phyloP scores from a whole-genome alignment of 2,113 vertebrate species.

The Bufo bufo region DNA sequence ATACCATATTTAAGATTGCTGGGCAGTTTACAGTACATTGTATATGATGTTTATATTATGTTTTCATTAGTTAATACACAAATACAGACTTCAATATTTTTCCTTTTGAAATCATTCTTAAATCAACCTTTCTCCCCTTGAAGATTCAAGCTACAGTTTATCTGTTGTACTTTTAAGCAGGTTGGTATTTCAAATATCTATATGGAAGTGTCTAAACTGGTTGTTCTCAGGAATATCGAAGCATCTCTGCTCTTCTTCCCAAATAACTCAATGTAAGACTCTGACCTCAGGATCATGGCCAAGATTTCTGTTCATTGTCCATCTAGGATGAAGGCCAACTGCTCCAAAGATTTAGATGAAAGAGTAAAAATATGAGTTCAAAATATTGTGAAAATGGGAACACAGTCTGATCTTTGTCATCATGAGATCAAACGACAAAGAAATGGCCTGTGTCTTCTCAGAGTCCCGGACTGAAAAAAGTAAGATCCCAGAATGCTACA shows the following conservation, averaged over 20 bases:
- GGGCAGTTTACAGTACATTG: no score
- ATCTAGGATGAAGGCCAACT: slow-evolving; percentile 67
- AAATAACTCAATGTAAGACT: slow-evolving; percentile 62
- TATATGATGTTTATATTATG: neutral
- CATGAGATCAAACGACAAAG: slow-evolving; percentile 58
- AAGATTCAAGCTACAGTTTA: neutral
- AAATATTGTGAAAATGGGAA: slow-evolving; percentile 62
- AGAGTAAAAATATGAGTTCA: slow-evolving; percentile 62
- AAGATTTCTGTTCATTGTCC: slow-evolving; percentile 68
- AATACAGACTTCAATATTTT: neutral
- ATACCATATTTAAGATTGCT: neutral
- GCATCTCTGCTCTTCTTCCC: slow-evolving; percentile 62
- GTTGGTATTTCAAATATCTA: slow-evolving; percentile 40
- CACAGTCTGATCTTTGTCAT: slow-evolving; percentile 68
- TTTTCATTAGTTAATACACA: neutral
- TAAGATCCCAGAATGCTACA: neutral
- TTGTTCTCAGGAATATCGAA: slow-evolving; percentile 44
- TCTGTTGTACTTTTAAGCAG: neutral
- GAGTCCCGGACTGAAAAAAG: slow-evolving; percentile 56
- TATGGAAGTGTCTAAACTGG: slow-evolving; percentile 19
- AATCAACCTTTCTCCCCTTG: neutral
- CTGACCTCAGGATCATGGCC: slow-evolving; percentile 65
- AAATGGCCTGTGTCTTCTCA: slow-evolving; percentile 58
- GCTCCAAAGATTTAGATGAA: slow-evolving; percentile 67
- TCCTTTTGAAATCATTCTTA: neutral